These are phyloP conservation scores for Eulemur rubriventer DNA, from an alignment of 2,797 vertebrate genomes.

Conservation along the genomic window DNA sequence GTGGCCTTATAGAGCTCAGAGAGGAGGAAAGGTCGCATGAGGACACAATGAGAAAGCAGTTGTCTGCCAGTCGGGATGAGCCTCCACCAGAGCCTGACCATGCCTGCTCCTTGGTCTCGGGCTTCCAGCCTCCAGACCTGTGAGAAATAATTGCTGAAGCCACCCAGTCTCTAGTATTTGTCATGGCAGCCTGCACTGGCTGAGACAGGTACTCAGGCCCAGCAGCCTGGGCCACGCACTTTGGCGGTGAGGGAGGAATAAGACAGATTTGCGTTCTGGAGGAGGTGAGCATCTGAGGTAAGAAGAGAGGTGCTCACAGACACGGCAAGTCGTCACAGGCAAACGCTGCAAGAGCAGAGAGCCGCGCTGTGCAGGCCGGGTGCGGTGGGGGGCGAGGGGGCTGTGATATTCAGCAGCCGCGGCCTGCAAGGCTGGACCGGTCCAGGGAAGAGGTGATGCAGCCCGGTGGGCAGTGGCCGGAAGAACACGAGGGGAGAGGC, in stretches of 20 bases:
- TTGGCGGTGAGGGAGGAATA: neutral
- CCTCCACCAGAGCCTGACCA: neutral
- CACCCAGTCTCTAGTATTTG: rapidly evolving
- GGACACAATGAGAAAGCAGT: neutral
- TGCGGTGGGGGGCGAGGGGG: neutral
- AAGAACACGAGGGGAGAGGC: neutral
- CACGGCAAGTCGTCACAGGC: rapidly evolving
- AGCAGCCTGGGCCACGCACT: rapidly evolving
- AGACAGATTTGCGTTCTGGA: neutral
- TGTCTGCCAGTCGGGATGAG: neutral
- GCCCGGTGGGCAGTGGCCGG: rapidly evolving
- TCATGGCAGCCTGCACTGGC: neutral
- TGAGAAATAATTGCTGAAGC: neutral
- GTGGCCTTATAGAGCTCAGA: neutral
- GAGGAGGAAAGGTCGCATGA: neutral
- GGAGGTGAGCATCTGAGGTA: neutral
- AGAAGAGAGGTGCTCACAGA: neutral
- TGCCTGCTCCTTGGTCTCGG: neutral
- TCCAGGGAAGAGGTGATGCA: neutral
- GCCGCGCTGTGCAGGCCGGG: rapidly evolving
- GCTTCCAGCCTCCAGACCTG: neutral
- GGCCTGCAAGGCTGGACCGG: neutral
- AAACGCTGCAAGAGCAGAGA: rapidly evolving
- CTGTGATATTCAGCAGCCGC: rapidly evolving
- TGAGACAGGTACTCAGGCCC: rapidly evolving